Evolutionary conservation across 2,113 vertebrate genomes (phyloP).

Genomic region (Atractosteus spatula): DNA sequence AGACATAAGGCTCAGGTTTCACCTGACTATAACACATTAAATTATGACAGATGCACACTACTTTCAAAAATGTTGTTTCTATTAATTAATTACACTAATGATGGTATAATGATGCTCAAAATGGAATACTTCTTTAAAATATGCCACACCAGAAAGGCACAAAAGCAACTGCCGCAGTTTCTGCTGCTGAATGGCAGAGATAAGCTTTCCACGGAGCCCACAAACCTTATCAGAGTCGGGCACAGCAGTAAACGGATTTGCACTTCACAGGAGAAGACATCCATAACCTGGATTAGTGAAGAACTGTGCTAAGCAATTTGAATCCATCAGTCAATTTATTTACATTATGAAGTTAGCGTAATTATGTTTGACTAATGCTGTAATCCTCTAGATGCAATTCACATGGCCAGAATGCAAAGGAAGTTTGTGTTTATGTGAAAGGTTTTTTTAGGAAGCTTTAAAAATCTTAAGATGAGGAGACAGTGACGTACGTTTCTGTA

Average conservation of each 20-base stretch:
- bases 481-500: too few relatives aligned
- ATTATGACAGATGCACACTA: too few relatives aligned
- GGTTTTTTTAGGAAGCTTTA: not conserved
- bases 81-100: too few relatives aligned
- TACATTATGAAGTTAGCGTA: not conserved
- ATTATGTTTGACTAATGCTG: constrained; percentile 4
- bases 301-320: not conserved
- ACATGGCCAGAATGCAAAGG: not conserved
- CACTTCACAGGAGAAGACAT: not conserved
- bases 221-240: not conserved
- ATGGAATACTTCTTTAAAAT: not conserved
- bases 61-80: too few relatives aligned
- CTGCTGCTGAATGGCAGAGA: not conserved
- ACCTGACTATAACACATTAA: too few relatives aligned
- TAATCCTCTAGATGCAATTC: constrained; percentile 6
- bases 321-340: constrained; percentile 4
- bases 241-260: not conserved
- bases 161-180: not conserved
- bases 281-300: not conserved
- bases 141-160: not conserved
- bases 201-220: not conserved
- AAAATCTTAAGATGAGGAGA: too few relatives aligned
- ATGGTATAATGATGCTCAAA: not conserved
- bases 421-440: not conserved
- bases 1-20: too few relatives aligned